A percentile compares a stretch with the other conserved stretches of the same genome.
These are phyloP conservation scores for Erannis defoliaria DNA, from an alignment of 2,888 invertebrate genomes.

Conservation along the genomic window DNA sequence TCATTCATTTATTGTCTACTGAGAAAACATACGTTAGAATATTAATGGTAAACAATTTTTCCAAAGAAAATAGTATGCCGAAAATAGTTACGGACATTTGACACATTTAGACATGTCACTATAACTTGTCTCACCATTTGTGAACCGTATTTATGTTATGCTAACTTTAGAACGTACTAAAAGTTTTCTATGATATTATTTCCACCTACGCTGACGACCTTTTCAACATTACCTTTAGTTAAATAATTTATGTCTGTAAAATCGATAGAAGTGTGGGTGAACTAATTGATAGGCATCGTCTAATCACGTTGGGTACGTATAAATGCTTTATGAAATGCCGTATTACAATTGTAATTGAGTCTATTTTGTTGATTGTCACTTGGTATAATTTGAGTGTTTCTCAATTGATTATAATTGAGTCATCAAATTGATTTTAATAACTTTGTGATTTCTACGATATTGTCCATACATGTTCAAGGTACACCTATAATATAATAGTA, in stretches of 20 bases:
- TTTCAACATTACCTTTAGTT: background rate
- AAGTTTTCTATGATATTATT: constrained; percentile 1
- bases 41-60: too few species aligned
- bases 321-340: constrained; percentile 10
- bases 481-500: too few species aligned
- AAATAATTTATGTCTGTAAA: constrained; percentile 15
- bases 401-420: constrained; percentile 12
- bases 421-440: constrained; percentile 10
- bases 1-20: too few species aligned
- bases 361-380: constrained; percentile 19
- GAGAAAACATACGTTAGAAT: too few species aligned
- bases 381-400: constrained; percentile 1
- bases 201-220: constrained; percentile 9
- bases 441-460: background rate
- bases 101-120: background rate
- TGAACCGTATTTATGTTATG: background rate
- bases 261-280: constrained; percentile 16
- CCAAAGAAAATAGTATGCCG: constrained; percentile 3
- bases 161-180: constrained; percentile 5
- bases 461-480: too few species aligned
- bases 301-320: constrained; percentile 9
- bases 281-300: constrained; percentile 13
- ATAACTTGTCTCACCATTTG: background rate
- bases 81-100: constrained; percentile 9
- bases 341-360: constrained; percentile 19